Base-by-base conservation (phyloP, 2,113 vertebrate genomes). In the Lasiurus borealis region DNA sequence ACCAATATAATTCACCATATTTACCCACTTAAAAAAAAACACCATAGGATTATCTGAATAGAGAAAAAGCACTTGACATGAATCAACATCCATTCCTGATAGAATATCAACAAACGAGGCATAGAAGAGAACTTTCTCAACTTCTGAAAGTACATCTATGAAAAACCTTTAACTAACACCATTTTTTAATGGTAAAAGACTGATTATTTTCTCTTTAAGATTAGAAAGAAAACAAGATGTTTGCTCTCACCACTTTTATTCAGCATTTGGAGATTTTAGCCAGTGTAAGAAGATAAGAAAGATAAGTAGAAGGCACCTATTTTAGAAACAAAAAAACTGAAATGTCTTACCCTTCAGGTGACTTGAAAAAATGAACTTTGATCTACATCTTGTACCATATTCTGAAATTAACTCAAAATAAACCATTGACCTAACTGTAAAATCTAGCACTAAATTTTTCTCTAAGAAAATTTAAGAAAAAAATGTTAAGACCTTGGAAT, bases 181-280 rank as follows among this genome's bases (percentile, higher is more conserved):
- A 34, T 73, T 90, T 90, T 96, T 91, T 80, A 89, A 59, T 94
- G 48, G 12, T 87, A 83, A 83, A 86, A 90, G 62, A 82, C 16
- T 29, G 19, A 71, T 57, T 85, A 15, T 8, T 77, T 90, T 77
- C 29, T 23, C 18, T 46, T 48, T 76, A 69, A 48, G 59, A 69
- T 71, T 34, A 54, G 52, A 54, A 54, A 54, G 52, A 54, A 54
- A 54, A 54, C 16, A 54, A 83, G 57, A 69, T 69, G 27, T 82
- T 46, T 29, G 16, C 6, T 82, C 34, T 95, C 12, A 83, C 4
- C 6, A 69, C 29, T 90, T 54, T n/a, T 84, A 21, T 68, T 85
- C n/a, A 64, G n/a, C 34, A 46, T 3, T 3, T 92, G 36, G 78
- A 72, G 36, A 36, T 86, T 75, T 71, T 64, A 85, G 11, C 25